Percentiles rank a stretch among this genome's conserved stretches.
These are phyloP conservation scores for Pheosia tremula DNA, from an alignment of 2,888 invertebrate genomes.

Conservation along the genomic window DNA sequence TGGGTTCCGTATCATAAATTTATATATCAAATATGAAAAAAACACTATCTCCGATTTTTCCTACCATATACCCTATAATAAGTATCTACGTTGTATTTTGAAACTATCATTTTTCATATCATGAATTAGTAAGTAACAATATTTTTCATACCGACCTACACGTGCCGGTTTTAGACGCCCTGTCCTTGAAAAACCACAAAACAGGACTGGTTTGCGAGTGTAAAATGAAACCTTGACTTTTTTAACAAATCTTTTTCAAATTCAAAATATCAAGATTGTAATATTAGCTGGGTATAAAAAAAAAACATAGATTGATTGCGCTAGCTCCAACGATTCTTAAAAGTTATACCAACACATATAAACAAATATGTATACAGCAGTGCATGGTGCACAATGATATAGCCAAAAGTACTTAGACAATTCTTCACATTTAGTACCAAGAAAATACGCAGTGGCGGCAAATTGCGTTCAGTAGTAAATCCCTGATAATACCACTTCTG, in stretches of 20 bases:
- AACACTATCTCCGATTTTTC: too few species aligned
- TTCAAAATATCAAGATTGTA: neutral
- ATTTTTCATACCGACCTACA: neutral
- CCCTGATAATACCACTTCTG: conserved; percentile 53
- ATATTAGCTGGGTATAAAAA: neutral
- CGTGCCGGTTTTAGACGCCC: neutral
- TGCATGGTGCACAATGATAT: neutral
- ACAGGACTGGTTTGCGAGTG: neutral
- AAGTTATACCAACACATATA: neutral
- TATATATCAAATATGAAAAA: too few species aligned
- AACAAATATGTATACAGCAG: neutral
- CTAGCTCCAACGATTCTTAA: neutral
- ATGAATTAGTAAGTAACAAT: too few species aligned
- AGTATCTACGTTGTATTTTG: too few species aligned
- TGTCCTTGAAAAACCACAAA: neutral
- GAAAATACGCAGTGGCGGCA: conserved; percentile 33
- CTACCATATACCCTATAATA: too few species aligned
- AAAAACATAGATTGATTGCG: neutral
- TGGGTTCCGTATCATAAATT: too few species aligned
- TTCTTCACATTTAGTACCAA: conserved; percentile 8
- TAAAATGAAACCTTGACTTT: neutral
- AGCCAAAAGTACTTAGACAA: conserved; percentile 9
- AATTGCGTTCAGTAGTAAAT: conserved; percentile 58
- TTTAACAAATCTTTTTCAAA: neutral
- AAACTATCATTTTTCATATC: too few species aligned